Evolutionary conservation across 2,888 invertebrate genomes (phyloP), one percentile per base, ranked within the genome.

Genomic region (Melieria crassipennis): DNA sequence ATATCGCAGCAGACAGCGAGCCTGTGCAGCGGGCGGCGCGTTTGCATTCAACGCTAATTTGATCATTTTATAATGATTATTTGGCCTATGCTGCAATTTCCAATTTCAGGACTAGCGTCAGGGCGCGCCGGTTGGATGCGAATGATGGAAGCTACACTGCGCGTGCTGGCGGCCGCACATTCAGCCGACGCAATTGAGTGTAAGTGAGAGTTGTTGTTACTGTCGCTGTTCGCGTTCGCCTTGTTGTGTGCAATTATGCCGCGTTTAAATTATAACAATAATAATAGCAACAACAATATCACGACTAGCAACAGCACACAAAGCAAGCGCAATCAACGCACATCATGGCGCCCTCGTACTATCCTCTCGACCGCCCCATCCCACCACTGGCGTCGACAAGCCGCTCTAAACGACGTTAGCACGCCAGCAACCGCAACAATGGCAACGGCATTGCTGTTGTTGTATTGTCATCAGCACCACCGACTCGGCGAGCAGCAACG

Each of bases 181-280:
- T 10, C 9, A 1, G 55, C 11, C 10, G 13, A 13, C 0, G 60
- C 30, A 60, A 60, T 65, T 65, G 55, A 43, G 46, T 52, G 70
- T 60, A 48, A 60, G 64, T 70, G 43, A 43, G 43, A 47, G 56
- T 56, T 45, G 46, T 30, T 48, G 5, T 43, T 13, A n/a, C 57
- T 57, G 42, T 50, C 50, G 50, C 52, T 60, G 7, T 45, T n/a
- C 50, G 13, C 10, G 30, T 46, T 43, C 7, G n/a, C 45, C 42
- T 43, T 67, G 57, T 50, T 61, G 68, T 62, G 62, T 55, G 50
- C 67, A 63, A 62, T 63, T 71, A 57, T 63, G 67, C 66, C 52
- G 62, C 71, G 55, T 66, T 64, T 64, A 48, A 64, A 67, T 67
- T 63, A 69, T 46, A 64, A 70, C 50, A 64, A 70, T 50, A 65